A percentile compares a stretch with the other conserved stretches of the same genome.
phyloP scores from a whole-genome alignment of 37 sponge, comb jelly and placozoan genomes.

The Eunapius fragilis region DNA sequence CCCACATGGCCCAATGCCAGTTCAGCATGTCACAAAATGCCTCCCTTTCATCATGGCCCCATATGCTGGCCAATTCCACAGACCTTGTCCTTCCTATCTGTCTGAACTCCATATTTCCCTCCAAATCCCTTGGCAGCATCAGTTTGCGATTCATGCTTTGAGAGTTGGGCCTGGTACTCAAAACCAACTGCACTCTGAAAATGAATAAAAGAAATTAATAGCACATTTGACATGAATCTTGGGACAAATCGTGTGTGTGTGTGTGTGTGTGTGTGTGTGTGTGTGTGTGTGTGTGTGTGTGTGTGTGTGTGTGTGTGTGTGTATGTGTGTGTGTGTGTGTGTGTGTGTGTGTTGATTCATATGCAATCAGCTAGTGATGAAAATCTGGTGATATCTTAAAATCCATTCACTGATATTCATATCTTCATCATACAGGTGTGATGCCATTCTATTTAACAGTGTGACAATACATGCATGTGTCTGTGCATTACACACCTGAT shows the following conservation, averaged over 20 bases:
- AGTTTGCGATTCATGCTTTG: conserved; percentile 89
- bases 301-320: background rate
- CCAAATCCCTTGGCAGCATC: conserved; percentile 91
- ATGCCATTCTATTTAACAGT: background rate
- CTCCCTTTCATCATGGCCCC: too few species aligned
- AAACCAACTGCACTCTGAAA: conserved; percentile 78
- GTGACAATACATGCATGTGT: too few species aligned
- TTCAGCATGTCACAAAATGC: too few species aligned
- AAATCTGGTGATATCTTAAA: background rate
- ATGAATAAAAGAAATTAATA: background rate
- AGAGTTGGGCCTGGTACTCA: conserved; percentile 76
- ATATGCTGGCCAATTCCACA: conserved; percentile 50
- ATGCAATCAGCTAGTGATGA: background rate
- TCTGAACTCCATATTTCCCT: conserved; percentile 90
- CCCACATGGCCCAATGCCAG: too few species aligned
- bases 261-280: background rate
- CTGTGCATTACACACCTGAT: conserved; percentile 51
- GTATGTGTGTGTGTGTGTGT: background rate
- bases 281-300: background rate
- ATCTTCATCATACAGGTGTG: background rate
- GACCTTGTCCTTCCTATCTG: conserved; percentile 72
- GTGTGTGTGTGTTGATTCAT: background rate
- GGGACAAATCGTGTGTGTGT: background rate
- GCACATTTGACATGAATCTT: too few species aligned
- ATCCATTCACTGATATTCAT: background rate